Percentiles rank a stretch among this genome's conserved stretches.
Evolutionary conservation across 2,113 vertebrate genomes (phyloP).

Genomic region (Hystrix cristata): DNA sequence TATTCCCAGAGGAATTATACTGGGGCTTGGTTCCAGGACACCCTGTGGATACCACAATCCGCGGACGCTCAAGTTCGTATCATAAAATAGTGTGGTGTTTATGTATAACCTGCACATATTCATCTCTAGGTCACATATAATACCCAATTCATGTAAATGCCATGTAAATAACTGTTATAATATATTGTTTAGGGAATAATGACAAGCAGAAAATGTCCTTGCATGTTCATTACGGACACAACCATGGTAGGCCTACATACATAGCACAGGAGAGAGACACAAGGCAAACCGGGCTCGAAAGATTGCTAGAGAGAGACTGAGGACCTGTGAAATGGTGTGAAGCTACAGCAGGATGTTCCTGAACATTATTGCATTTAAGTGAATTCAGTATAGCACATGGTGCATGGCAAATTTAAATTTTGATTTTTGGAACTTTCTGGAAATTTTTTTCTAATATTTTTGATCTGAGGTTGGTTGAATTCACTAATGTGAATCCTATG

Average conservation of each 20-base stretch:
- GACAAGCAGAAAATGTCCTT: not conserved
- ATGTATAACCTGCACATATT: not conserved
- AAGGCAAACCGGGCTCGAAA: not conserved
- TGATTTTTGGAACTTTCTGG: not conserved
- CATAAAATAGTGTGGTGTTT: not conserved
- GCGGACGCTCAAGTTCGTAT: not conserved
- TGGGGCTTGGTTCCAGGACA: not conserved
- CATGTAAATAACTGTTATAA: not conserved
- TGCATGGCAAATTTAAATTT: not conserved
- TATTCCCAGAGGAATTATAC: not conserved
- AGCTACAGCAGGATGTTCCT: fast-evolving
- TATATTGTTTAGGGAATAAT: not conserved
- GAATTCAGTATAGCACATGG: not conserved
- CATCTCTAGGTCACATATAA: not conserved
- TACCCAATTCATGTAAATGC: not conserved
- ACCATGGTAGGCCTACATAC: no score
- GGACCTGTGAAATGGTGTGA: not conserved
- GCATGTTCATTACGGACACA: not conserved
- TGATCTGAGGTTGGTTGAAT: not conserved
- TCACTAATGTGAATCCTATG: not conserved
- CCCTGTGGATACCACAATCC: not conserved
- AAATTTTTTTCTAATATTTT: not conserved
- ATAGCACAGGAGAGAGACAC: not conserved
- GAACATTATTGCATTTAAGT: not conserved
- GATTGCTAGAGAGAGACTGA: not conserved